Percentiles rank a stretch among this genome's conserved stretches.
Evolutionary conservation across 1,140 invertebrate genomes (phyloP).

Genomic region (Leptestheria dahalacensis): DNA sequence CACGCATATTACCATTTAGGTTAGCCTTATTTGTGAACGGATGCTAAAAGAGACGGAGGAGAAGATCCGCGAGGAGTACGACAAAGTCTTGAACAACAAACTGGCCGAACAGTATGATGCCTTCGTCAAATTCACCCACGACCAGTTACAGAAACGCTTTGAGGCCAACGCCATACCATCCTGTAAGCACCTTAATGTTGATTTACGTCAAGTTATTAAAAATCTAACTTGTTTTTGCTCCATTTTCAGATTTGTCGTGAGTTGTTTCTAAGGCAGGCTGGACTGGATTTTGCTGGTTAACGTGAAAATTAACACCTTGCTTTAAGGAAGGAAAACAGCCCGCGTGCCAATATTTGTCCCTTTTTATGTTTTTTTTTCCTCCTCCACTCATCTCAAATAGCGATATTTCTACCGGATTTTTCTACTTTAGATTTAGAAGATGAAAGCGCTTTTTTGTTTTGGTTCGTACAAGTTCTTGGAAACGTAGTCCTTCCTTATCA

Average conservation of each 20-base stretch:
- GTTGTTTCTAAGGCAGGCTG: neutral
- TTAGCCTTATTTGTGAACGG: conserved; percentile 84
- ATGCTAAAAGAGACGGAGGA: conserved; percentile 86
- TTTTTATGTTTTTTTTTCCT: too few species aligned
- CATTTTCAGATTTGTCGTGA: conserved; percentile 15
- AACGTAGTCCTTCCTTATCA: too few species aligned
- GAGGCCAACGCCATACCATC: conserved; percentile 43
- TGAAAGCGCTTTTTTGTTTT: too few species aligned
- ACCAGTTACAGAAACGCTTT: conserved; percentile 83
- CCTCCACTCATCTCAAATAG: neutral
- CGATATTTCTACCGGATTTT: neutral
- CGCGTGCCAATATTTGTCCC: neutral
- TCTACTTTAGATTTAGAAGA: neutral
- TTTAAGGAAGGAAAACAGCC: neutral
- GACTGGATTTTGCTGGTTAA: too few species aligned
- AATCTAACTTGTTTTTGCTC: neutral
- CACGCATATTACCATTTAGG: too few species aligned
- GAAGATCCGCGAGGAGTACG: conserved; percentile 81
- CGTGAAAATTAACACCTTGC: neutral
- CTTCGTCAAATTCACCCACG: conserved; percentile 92
- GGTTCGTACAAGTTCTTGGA: too few species aligned
- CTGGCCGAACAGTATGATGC: conserved; percentile 93
- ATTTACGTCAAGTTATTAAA: neutral
- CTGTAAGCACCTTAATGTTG: conserved; percentile 36
- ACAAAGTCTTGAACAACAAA: conserved; percentile 75